Base-by-base conservation (phyloP, 2,797 vertebrate species). In the Acipenser ruthenus region DNA sequence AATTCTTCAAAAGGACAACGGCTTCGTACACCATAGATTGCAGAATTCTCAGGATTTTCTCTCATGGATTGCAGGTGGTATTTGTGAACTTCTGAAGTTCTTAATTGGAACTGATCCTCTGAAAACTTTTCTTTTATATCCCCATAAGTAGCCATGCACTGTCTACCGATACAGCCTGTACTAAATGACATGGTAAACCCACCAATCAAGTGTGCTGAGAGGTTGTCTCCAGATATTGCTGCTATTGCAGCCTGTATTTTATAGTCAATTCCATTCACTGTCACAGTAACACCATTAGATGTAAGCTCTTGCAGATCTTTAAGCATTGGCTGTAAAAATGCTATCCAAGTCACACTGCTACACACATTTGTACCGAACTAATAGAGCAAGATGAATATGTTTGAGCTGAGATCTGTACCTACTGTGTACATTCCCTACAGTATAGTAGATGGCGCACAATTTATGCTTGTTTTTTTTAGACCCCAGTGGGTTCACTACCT, bases 371-470 rank as follows among this genome's bases (percentile, higher is more conserved):
- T 71, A 50, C 4, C 50, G 49, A 8, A 74, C 63, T 10, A 70
- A 47, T 1, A 75, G 10, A 4, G 71, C 70, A 18, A 75, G 47
- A 66, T 75, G 68, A 62, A 77, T 72, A 9, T 72, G 68, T 8
- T 63, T 69, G 11, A 49, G 7, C 4, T 72, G 12, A 10, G 72
- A 75, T 6, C 60, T 1, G 67, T 78, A 59, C 3, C 6, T 70
- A 37, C 37, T 37, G 37, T 37, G 37, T 49, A 15, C 18, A 18
- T 18, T 18, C 59, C 2, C 18, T 18, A 18, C 18, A 1, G 3
- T 72, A 18, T 18, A 18, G 18, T 18, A 18, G 2, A 18, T 18
- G 18, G 18, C 18, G 18, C 18, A 18, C 15, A 18, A 18, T 18
- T 18, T 18, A 18, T 18, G 15, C 15, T 18, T 18, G 15, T 18